These are phyloP conservation scores for Nylanderia fulva DNA, from an alignment of 1,140 invertebrate genomes.

Conservation along the genomic window DNA sequence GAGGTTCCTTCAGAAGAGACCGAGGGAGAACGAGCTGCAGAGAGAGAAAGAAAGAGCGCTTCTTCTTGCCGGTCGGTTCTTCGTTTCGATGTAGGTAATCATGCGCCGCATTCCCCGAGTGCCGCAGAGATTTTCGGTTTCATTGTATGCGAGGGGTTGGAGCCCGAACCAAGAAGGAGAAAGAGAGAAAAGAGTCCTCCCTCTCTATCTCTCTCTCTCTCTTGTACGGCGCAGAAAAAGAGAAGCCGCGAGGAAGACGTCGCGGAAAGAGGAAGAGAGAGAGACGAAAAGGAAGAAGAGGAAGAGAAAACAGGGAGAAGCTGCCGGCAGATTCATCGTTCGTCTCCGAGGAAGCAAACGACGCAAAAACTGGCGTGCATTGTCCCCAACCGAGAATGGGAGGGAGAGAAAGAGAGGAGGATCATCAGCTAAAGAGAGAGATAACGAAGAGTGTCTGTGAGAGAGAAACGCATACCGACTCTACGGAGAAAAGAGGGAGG, in stretches of 20 bases:
- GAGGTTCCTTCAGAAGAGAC: slow-evolving; percentile 7
- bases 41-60: slow-evolving; percentile 38
- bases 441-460: slow-evolving; percentile 46
- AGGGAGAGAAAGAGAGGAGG: slow-evolving; percentile 12
- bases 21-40: not conserved
- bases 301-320: slow-evolving; percentile 30
- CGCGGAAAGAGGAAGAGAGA: slow-evolving; percentile 52
- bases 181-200: too few species aligned
- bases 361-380: slow-evolving; percentile 85
- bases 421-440: slow-evolving; percentile 17
- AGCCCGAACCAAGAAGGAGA: slow-evolving; percentile 64
- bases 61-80: slow-evolving; percentile 66
- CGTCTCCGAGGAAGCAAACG: slow-evolving; percentile 80
- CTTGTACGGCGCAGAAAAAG: slow-evolving; percentile 61
- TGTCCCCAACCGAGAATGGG: slow-evolving; percentile 78
- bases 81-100: slow-evolving; percentile 78
- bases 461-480: slow-evolving; percentile 82
- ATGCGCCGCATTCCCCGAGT: slow-evolving; percentile 81
- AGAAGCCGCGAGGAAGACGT: slow-evolving; percentile 59
- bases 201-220: too few species aligned
- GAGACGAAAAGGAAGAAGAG: slow-evolving; percentile 1
- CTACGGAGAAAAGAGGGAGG: slow-evolving; percentile 67
- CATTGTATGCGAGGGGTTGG: slow-evolving; percentile 77
- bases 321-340: slow-evolving; percentile 73
- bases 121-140: slow-evolving; percentile 81